Conservation (phyloP, 2,113 vertebrate genomes). For the Marmota monax region DNA sequence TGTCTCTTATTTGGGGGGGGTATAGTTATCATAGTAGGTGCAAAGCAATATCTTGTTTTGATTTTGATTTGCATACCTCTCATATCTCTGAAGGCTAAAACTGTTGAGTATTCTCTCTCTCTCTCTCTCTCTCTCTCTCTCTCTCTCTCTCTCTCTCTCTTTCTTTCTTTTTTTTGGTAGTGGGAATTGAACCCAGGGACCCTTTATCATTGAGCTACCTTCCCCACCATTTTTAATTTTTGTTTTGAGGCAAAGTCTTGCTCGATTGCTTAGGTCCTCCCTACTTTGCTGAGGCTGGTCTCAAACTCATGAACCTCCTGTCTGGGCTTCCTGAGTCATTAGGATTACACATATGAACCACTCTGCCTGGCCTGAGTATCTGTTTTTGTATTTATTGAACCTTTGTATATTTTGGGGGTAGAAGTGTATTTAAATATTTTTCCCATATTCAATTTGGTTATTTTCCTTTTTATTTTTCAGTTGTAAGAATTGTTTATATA, state of each 20-base stretch:
- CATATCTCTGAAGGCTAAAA: background rate
- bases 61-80: background rate
- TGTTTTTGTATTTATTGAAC: background rate
- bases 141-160: no score
- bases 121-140: no score
- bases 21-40: background rate
- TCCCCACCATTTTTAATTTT: no score
- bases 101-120: background rate
- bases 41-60: background rate
- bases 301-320: no score
- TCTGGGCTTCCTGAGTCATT: no score
- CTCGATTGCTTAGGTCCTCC: no score
- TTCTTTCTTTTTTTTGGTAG: no score
- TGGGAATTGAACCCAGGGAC: no score
- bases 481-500: background rate
- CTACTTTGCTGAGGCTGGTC: no score
- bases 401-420: background rate
- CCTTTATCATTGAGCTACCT: no score
- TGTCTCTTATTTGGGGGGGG: background rate
- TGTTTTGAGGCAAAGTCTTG: no score
- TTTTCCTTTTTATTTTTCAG: background rate
- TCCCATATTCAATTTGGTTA: background rate
- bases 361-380: background rate
- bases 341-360: no score
- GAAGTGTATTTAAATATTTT: background rate